Evolutionary conservation across 2,888 invertebrate genomes (phyloP).

Genomic region (Papilio elwesi): DNA sequence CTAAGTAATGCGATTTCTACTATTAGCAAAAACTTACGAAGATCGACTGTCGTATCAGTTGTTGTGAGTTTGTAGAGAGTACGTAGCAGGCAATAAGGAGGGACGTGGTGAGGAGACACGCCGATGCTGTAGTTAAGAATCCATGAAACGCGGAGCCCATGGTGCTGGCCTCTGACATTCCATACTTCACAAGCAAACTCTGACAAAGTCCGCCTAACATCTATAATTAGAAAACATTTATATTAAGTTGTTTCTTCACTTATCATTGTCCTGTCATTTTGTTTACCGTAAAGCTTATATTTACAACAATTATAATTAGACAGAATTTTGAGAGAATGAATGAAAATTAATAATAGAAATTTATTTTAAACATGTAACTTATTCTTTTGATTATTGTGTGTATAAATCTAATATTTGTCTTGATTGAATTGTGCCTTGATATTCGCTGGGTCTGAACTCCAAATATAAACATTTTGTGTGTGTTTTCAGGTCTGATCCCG

Average conservation of each 20-base stretch:
- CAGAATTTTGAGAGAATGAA: too few relatives aligned
- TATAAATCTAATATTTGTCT: too few relatives aligned
- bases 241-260: not conserved
- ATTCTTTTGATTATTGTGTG: too few relatives aligned
- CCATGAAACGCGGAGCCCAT: slow-evolving; percentile 92
- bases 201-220: slow-evolving; percentile 92
- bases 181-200: slow-evolving; percentile 91
- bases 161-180: slow-evolving; percentile 87
- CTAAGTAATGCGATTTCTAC: not conserved
- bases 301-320: too few relatives aligned
- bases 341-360: too few relatives aligned
- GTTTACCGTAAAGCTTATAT: too few relatives aligned
- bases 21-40: slow-evolving; percentile 84
- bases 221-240: slow-evolving; percentile 64
- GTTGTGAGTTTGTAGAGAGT: slow-evolving; percentile 90
- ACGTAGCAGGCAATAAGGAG: slow-evolving; percentile 91
- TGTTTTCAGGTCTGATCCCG: too few relatives aligned
- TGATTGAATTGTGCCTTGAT: too few relatives aligned
- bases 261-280: too few relatives aligned
- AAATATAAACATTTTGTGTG: too few relatives aligned
- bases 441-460: too few relatives aligned
- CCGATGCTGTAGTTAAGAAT: slow-evolving; percentile 91
- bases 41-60: slow-evolving; percentile 90
- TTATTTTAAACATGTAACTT: too few relatives aligned
- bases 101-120: slow-evolving; percentile 90